These are phyloP conservation scores for Leptopterna dolabrata DNA, from an alignment of 2,888 invertebrate genomes.

Conservation along the genomic window DNA sequence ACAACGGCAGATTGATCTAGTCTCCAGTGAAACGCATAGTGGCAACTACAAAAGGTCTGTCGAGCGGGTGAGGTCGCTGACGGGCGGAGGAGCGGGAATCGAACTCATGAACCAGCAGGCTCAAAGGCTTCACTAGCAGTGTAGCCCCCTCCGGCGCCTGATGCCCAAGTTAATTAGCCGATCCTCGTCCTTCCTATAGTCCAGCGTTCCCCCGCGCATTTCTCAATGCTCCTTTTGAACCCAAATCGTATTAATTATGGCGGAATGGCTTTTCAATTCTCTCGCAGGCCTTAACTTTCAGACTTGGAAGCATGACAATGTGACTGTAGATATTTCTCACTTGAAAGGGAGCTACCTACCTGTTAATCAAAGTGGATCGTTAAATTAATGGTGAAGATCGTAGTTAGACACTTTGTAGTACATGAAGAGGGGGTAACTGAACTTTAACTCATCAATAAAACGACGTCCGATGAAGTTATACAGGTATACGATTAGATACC, in stretches of 20 bases:
- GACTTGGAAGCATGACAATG: not conserved
- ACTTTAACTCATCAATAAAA: too few relatives aligned
- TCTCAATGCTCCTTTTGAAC: not conserved
- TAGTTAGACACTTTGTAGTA: too few relatives aligned
- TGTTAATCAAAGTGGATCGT: too few relatives aligned
- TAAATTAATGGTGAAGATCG: too few relatives aligned
- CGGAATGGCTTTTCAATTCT: not conserved
- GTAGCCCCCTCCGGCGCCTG: not conserved
- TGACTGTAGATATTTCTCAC: not conserved
- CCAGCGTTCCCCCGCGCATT: not conserved
- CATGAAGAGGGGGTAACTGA: too few relatives aligned
- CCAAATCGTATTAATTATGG: not conserved
- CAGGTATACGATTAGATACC: too few relatives aligned
- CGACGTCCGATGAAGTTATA: too few relatives aligned
- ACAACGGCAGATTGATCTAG: not conserved
- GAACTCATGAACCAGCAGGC: not conserved
- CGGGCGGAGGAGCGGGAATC: not conserved
- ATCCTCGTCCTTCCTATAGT: not conserved
- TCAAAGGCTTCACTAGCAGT: constrained; percentile 17
- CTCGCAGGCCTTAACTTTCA: not conserved
- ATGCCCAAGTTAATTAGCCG: not conserved
- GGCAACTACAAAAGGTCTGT: not conserved
- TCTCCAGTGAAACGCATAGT: not conserved
- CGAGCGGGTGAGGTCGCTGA: not conserved
- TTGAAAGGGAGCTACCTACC: not conserved